Evolutionary conservation across 2,888 invertebrate genomes (phyloP).

Genomic region (Campopleginae sp.): DNA sequence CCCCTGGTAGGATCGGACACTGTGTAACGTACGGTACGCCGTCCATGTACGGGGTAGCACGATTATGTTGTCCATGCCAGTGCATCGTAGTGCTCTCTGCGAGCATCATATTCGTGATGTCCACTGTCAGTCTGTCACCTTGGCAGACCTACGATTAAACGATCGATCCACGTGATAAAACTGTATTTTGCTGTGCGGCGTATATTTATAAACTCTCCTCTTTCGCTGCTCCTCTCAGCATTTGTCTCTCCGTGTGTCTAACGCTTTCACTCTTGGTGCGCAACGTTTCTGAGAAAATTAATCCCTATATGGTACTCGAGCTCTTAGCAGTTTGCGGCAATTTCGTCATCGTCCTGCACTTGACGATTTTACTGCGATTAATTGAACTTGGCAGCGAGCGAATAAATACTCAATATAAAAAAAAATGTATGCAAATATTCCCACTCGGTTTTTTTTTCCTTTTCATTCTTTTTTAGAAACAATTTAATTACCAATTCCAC

Average conservation of each 20-base stretch:
- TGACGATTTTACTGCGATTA: slow-evolving; percentile 9
- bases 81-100: slow-evolving; percentile 94
- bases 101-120: slow-evolving; percentile 91
- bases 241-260: slow-evolving; percentile 30
- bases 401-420: neutral
- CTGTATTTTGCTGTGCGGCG: neutral
- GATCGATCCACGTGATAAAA: slow-evolving; percentile 17
- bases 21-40: slow-evolving; percentile 95
- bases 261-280: slow-evolving; percentile 58
- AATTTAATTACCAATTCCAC: neutral
- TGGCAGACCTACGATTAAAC: slow-evolving; percentile 89
- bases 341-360: slow-evolving; percentile 4
- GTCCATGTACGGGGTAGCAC: slow-evolving; percentile 93
- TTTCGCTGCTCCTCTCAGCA: neutral
- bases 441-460: neutral
- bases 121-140: slow-evolving; percentile 93
- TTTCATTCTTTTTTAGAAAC: neutral
- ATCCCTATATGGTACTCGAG: slow-evolving; percentile 32
- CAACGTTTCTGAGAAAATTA: slow-evolving; percentile 45
- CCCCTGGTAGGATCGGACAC: slow-evolving; percentile 92
- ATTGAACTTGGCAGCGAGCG: neutral
- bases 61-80: slow-evolving; percentile 96
- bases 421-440: neutral
- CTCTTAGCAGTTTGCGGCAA: slow-evolving; percentile 1
- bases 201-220: slow-evolving; percentile 3